phyloP scores from a whole-genome alignment of 2,888 invertebrate species.

The Tenthredo livida region DNA sequence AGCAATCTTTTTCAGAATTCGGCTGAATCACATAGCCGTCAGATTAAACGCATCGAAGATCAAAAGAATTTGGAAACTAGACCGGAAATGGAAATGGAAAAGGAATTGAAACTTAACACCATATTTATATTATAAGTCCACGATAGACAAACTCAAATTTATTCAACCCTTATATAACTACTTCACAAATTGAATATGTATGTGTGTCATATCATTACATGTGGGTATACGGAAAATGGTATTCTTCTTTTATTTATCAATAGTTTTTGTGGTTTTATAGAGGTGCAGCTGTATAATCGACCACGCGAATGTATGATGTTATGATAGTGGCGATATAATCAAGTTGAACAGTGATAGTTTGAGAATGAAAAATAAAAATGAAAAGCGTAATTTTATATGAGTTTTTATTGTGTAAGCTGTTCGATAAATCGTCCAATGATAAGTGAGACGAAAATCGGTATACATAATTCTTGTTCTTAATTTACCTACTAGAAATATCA shows the following conservation, averaged over 20 bases:
- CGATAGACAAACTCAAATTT: constrained; percentile 42
- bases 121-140: background rate
- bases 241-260: background rate
- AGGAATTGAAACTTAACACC: constrained; percentile 11
- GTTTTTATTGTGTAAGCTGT: background rate
- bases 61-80: background rate
- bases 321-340: background rate
- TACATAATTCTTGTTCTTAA: background rate
- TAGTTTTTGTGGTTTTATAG: background rate
- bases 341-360: background rate
- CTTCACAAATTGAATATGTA: constrained; percentile 17
- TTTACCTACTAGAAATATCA: background rate
- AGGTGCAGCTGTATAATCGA: background rate
- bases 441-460: background rate
- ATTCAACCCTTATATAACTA: constrained; percentile 13
- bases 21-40: background rate
- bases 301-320: background rate
- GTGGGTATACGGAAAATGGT: background rate
- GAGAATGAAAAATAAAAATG: background rate
- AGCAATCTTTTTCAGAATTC: background rate
- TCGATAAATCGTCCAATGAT: background rate
- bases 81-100: background rate
- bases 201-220: background rate
- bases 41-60: background rate
- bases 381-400: background rate